Conservation (phyloP, 2,797 vertebrate species). For the Acridotheres tristis region DNA sequence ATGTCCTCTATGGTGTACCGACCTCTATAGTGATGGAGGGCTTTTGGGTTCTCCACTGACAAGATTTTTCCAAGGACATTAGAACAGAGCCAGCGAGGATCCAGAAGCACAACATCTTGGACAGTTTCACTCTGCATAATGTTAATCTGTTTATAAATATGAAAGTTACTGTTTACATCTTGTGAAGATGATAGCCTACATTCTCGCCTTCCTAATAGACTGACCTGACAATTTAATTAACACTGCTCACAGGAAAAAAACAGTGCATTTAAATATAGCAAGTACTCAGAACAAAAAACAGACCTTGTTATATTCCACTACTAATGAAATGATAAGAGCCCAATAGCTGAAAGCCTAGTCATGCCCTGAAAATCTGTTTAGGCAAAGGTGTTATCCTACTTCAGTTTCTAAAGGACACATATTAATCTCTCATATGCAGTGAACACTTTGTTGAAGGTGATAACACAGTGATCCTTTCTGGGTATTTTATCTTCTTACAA, state of each 20-base stretch:
- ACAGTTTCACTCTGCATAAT: slow-evolving; percentile 99
- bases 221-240: background rate
- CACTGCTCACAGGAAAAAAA: background rate
- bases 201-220: background rate
- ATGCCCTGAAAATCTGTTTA: background rate
- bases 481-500: background rate
- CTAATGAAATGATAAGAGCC: background rate
- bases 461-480: background rate
- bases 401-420: background rate
- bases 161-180: background rate
- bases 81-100: slow-evolving; percentile 96
- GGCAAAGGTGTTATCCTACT: background rate
- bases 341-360: background rate
- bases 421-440: background rate
- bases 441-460: background rate
- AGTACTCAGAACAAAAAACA: background rate
- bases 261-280: background rate
- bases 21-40: slow-evolving; percentile 96
- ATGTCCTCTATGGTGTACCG: slow-evolving; percentile 95
- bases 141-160: slow-evolving; percentile 84
- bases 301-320: background rate
- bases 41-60: slow-evolving; percentile 92
- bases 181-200: background rate
- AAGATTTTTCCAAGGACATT: slow-evolving; percentile 89
- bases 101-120: slow-evolving; percentile 94